Percentiles rank a stretch among this genome's conserved stretches.
These are phyloP conservation scores for Drosophila subpulchrella DNA, from an alignment of 1,140 invertebrate genomes.

Conservation along the genomic window DNA sequence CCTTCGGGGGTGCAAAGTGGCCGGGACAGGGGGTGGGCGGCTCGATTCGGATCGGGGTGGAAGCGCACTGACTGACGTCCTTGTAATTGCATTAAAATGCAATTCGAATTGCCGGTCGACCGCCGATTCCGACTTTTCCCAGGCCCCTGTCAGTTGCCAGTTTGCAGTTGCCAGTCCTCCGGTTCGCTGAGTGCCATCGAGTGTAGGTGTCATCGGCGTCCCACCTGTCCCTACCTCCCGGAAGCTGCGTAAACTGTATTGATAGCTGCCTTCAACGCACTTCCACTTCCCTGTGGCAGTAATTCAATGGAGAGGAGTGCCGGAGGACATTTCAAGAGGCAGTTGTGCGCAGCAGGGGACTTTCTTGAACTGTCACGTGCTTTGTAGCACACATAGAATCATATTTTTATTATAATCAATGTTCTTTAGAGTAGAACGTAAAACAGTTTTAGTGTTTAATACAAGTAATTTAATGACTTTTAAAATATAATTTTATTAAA, in stretches of 20 bases:
- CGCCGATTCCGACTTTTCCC: slow-evolving; percentile 51
- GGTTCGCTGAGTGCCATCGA: slow-evolving; percentile 55
- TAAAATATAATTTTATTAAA: no score
- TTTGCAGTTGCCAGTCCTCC: slow-evolving; percentile 17
- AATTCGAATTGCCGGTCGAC: slow-evolving; percentile 71
- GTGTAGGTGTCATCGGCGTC: slow-evolving; percentile 44
- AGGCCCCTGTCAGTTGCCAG: slow-evolving; percentile 28
- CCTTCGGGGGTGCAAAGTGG: slow-evolving; percentile 62
- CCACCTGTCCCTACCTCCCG: slow-evolving; percentile 19
- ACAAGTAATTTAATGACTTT: no score
- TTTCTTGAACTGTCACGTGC: neutral
- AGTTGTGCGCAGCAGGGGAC: slow-evolving; percentile 1
- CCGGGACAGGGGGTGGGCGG: neutral
- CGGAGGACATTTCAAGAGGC: slow-evolving; percentile 14
- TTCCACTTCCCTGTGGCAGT: slow-evolving; percentile 18
- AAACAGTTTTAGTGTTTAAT: no score
- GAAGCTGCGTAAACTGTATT: slow-evolving; percentile 72
- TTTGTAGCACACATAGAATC: neutral
- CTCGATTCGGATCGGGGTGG: slow-evolving; percentile 5
- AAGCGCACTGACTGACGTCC: slow-evolving; percentile 35
- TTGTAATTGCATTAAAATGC: slow-evolving; percentile 84
- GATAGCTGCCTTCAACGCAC: slow-evolving; percentile 71
- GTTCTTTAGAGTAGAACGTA: no score
- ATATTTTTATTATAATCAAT: no score
- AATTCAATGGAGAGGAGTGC: neutral